Evolutionary conservation across 2,888 invertebrate genomes (phyloP), one percentile per base, ranked within the genome.

Genomic region (Cephonodes hylas): DNA sequence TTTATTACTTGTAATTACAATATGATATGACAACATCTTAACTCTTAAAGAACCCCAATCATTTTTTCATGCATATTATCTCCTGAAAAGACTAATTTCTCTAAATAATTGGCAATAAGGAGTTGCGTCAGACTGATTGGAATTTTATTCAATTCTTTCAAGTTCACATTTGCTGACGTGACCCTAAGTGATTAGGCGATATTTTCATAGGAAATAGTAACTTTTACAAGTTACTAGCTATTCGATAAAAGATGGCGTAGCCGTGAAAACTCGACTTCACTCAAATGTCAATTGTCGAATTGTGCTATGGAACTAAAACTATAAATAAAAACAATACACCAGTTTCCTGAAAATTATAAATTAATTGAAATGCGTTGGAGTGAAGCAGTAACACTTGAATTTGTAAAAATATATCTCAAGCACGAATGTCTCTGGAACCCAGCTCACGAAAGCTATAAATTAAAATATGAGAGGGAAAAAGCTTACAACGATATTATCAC

Each of bases 401-500:
- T 93, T 68, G 92, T 93, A 10, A 91, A 88, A 76, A 78, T 91
- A 60, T 93, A 93, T 74, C 77, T 91, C 60, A 88, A 87, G 65
- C 84, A 92, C 63, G 93, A 93, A 71, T 91, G 91, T 64, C 77
- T 93, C 10, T 93, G 93, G 93, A 90, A 93, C 73, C 86, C 89
- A 0, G 70, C 76, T 46, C 86, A 89, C 66, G 75, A 83, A 0
- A 81, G 79, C 8, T 93, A 93, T 69, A 91, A 88, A 78, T 64
- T 83, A 7, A 86, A 83, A 71, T 77, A 75, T 63, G 82, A 82
- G 66, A 81, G 93, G 65, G 83, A 88, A 59, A 80, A 79, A 38
- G 91, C 93, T 0, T 91, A 90, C 66, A 61, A 69, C 1, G 77
- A 80, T 45, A 88, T 91, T 34, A 76, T 75, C 63, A 62, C 71